Base-by-base conservation (phyloP, 1,140 invertebrate species). In the Cylas formicarius region DNA sequence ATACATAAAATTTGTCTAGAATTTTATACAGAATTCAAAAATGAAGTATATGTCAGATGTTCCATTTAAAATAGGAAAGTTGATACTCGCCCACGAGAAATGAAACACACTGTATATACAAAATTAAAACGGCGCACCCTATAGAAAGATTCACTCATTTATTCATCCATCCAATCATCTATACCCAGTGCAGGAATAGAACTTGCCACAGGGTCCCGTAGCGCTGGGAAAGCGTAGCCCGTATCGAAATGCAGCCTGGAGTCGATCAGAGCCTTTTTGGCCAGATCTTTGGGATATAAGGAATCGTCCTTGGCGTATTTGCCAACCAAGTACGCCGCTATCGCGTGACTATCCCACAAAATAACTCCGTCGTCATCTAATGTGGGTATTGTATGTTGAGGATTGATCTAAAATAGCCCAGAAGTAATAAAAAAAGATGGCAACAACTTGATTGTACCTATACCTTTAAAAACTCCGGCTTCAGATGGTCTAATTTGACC, bases 301-400 rank as follows among this genome's bases (percentile, higher is more conserved):
- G 66, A 56, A 46, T 74, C 69, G n/a, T 70, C 60, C 41, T 71
- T 68, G 10, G 62, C 72, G 54, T 79, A 80, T 60, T 75, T 72
- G 20, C 66, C 69, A 4, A 69, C 66, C 31, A 80, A 53, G 57
- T 80, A 80, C 3, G 60, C 48, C 23, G 69, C 67, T 23, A 78
- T 77, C 14, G 77, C 74, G 46, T 76, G 73, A 57, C 78, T 80
- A 53, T 75, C 75, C 65, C 67, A 73, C 27, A 75, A 53, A 34
- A 74, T 67, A 28, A 75, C 77, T 17, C 74, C 80, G 49, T 74
- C 70, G 45, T 80, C 79, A 55, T 79, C 76, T 44, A 82, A 62
- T 1, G 77, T 79, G 4, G 81, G 81, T 43, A 84, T 69, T 2
- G 77, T 79, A 42, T 82, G 80, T 58, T 80, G 76, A 8, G 78